Base-by-base conservation (phyloP, 2,113 vertebrate genomes). In the Tragelaphus strepsiceros region DNA sequence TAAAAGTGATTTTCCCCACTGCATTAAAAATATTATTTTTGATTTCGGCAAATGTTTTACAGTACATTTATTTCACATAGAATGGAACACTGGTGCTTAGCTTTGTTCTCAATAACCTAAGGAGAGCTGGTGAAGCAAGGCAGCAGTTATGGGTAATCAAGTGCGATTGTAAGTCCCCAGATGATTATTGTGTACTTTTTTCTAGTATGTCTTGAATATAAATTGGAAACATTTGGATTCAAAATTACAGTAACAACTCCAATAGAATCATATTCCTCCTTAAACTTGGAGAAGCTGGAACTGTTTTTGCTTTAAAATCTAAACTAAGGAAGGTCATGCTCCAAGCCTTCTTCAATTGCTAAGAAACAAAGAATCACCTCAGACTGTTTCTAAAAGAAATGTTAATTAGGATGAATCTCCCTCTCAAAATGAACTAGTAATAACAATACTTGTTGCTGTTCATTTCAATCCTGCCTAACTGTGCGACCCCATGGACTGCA, bases 191-290 rank as follows among this genome's bases (percentile, higher is more conserved):
- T 67, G 32, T 6, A n/a, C 49, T 74, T 88, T 95, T 95, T 94
- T 86, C 86, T 90, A 59, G 58, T 96, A 39, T 88, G 62, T 67
- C 81, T 91, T 91, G 86, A 96, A 95, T 78, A 96, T 89, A 97
- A 98, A 98, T 91, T 95, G 90, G 95, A 97, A 97, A 96, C 95
- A 97, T 88, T 96, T 98, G 92, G 88, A 67, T 67, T 86, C 39
- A 83, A 86, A 95, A 15, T 81, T 92, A 83, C 30, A 95, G 88
- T 86, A 95, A 98, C 61, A 92, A 96, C 10, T 94, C 81, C 78
- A 92, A 81, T 1, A 91, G 94, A 96, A 89, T 98, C 93, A 89
- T 4, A 93, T 96, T 97, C 95, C 96, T 97, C 59, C 67, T 97
- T 96, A 85, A 96, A 97, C 81, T 88, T 93, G n/a, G 16, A 97